Evolutionary conservation across 2,888 invertebrate genomes (phyloP).

Genomic region (Sepiola atlantica): DNA sequence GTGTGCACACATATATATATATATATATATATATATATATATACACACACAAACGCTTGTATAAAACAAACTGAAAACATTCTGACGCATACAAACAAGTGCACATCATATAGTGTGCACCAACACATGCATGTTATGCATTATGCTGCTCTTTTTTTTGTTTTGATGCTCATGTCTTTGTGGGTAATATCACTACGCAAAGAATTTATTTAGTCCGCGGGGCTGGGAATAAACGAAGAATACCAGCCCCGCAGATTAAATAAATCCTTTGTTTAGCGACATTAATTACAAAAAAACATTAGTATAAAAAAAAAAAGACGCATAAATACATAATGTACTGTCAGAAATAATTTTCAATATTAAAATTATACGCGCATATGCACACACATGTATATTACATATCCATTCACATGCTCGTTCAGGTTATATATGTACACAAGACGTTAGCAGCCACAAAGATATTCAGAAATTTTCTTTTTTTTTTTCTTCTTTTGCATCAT

Average conservation of each 20-base stretch:
- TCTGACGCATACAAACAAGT: conserved; percentile 48
- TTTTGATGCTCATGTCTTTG: no score
- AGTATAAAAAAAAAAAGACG: no score
- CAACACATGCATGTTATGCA: background rate
- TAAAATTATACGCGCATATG: conserved; percentile 44
- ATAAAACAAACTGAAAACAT: conserved; percentile 43
- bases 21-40: conserved; percentile 48
- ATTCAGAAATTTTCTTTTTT: background rate
- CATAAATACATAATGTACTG: no score
- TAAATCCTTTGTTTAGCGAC: no score
- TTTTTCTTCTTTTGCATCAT: background rate
- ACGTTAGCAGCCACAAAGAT: background rate
- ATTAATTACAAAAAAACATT: no score
- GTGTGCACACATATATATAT: conserved; percentile 45
- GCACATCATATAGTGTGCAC: conserved; percentile 46
- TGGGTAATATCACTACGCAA: no score
- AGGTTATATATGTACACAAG: conserved; percentile 45
- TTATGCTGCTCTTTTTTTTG: no score
- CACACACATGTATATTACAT: conserved; percentile 47
- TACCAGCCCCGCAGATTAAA: no score
- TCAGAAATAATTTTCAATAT: no score
- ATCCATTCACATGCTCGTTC: conserved; percentile 48
- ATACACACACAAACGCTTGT: background rate
- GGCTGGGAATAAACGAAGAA: no score
- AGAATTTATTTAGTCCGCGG: background rate